Evolutionary conservation across 1,140 invertebrate species (phyloP).

Genomic region (Sycobia sp.): DNA sequence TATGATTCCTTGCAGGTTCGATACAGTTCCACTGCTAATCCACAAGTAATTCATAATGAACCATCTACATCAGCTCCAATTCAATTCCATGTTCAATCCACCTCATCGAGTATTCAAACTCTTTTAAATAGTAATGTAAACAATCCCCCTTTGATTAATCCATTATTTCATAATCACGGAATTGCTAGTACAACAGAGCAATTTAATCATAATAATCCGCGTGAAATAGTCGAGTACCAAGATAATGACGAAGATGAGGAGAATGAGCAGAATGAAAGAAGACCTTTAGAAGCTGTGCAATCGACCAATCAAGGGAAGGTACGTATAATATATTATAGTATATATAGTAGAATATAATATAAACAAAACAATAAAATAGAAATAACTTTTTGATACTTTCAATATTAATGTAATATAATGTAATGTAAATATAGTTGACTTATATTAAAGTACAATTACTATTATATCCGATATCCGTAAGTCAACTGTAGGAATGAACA

Average conservation of each 20-base stretch:
- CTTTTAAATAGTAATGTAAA: constrained; percentile 51
- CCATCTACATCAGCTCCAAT: constrained; percentile 51
- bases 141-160: constrained; percentile 51
- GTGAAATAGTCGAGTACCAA: constrained; percentile 51
- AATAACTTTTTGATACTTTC: too few species aligned
- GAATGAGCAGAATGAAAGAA: constrained; percentile 40
- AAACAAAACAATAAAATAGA: background rate
- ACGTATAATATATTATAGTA: background rate
- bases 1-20: constrained; percentile 39
- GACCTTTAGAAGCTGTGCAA: constrained; percentile 51
- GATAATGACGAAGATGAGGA: constrained; percentile 40
- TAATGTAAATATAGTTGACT: too few species aligned
- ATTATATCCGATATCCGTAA: too few species aligned
- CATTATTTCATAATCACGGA: constrained; percentile 54
- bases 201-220: constrained; percentile 50
- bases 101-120: constrained; percentile 55
- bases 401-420: too few species aligned
- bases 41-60: constrained; percentile 53
- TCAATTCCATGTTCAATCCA: constrained; percentile 45
- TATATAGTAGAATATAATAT: background rate
- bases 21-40: constrained; percentile 48
- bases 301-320: constrained; percentile 56
- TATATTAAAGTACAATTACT: too few species aligned
- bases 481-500: too few species aligned
- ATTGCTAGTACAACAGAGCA: constrained; percentile 54